phyloP scores from a whole-genome alignment of 2,113 vertebrate genomes.

The Pogonocichla stellata region DNA sequence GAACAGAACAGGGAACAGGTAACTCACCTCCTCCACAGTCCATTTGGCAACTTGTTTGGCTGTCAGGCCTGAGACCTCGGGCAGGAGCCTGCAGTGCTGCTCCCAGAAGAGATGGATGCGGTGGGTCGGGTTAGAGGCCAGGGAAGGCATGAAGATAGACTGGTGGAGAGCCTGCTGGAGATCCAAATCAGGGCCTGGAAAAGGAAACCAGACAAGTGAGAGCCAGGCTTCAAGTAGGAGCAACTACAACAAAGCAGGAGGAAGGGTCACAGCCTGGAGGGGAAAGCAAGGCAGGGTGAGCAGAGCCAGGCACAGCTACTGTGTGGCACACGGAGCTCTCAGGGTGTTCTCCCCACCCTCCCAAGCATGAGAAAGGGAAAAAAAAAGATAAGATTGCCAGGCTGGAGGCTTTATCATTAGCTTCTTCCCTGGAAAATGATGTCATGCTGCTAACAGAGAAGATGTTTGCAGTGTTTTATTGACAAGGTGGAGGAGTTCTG shows the following conservation, averaged over 20 bases:
- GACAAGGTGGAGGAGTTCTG: constrained; percentile 68
- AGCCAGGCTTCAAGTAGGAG: neutral
- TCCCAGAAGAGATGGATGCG: constrained; percentile 89
- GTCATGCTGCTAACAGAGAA: constrained; percentile 54
- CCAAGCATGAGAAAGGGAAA: neutral
- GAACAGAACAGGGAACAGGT: neutral
- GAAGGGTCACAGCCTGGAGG: neutral
- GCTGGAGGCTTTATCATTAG: constrained; percentile 22
- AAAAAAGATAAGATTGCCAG: constrained; percentile 11
- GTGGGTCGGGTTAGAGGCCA: constrained; percentile 79
- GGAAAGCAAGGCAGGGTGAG: neutral
- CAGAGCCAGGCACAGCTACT: neutral
- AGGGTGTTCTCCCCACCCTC: neutral
- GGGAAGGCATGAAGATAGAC: constrained; percentile 87
- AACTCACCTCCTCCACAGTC: constrained; percentile 87
- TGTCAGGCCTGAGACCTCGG: constrained; percentile 86
- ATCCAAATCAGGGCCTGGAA: constrained; percentile 72
- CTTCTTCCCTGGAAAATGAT: constrained; percentile 56
- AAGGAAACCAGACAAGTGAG: neutral
- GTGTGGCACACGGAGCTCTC: neutral
- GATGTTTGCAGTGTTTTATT: constrained; percentile 61
- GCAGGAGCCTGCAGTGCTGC: constrained; percentile 88
- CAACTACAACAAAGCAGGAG: neutral
- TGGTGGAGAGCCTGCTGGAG: constrained; percentile 90
- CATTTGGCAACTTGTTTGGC: constrained; percentile 88